phyloP scores from a whole-genome alignment of 2,888 invertebrate species.

The Platypus cylindrus region DNA sequence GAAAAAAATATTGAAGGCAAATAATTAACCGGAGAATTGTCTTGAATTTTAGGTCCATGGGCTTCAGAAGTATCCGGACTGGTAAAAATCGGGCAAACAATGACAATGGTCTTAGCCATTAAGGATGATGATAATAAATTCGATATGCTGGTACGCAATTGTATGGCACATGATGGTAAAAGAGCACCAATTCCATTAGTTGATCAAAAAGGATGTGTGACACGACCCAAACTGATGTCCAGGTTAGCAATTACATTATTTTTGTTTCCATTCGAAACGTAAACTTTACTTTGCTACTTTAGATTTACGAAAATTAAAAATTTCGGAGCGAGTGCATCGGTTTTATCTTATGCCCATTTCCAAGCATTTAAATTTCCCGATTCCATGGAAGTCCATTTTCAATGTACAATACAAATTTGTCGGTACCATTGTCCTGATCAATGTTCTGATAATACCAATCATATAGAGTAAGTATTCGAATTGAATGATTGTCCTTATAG shows the following conservation, averaged over 20 bases:
- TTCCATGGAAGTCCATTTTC: slow-evolving; percentile 93
- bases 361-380: slow-evolving; percentile 94
- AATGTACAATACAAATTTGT: slow-evolving; percentile 90
- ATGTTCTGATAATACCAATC: slow-evolving; percentile 43
- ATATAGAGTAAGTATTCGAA: slow-evolving; percentile 24
- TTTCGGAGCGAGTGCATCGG: slow-evolving; percentile 85
- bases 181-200: slow-evolving; percentile 86
- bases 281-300: slow-evolving; percentile 1
- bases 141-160: slow-evolving; percentile 89
- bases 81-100: slow-evolving; percentile 90
- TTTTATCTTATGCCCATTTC: slow-evolving; percentile 84
- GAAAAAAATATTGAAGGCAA: too few relatives aligned
- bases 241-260: slow-evolving; percentile 30
- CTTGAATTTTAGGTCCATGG: slow-evolving; percentile 58
- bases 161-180: slow-evolving; percentile 90
- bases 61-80: slow-evolving; percentile 88
- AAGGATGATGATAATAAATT: slow-evolving; percentile 92
- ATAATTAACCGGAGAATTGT: not conserved
- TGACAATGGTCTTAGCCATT: slow-evolving; percentile 93
- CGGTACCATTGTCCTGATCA: slow-evolving; percentile 88
- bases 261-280: not conserved
- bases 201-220: slow-evolving; percentile 85
- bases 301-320: slow-evolving; percentile 86
- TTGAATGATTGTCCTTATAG: slow-evolving; percentile 16
- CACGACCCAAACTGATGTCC: slow-evolving; percentile 84